Percentiles rank a stretch among this genome's conserved stretches.
These are phyloP conservation scores for Meteorus colon DNA, from an alignment of 2,888 invertebrate species.

Conservation along the genomic window DNA sequence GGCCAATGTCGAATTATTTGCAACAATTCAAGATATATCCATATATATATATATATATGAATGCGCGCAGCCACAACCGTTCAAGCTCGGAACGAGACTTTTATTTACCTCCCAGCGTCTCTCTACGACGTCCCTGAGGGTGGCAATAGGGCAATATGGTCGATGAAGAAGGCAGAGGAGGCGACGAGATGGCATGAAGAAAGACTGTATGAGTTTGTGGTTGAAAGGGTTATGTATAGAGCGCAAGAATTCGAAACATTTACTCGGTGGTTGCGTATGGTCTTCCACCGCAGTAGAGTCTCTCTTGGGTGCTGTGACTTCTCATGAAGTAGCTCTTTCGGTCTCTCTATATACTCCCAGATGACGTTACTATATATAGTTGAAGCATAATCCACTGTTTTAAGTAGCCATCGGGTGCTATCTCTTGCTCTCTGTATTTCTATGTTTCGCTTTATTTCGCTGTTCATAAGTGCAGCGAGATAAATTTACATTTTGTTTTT, in stretches of 20 bases:
- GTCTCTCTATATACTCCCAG: conserved; percentile 1
- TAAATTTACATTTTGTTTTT: background rate
- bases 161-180: background rate
- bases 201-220: background rate
- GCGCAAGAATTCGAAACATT: conserved; percentile 49
- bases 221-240: conserved; percentile 7
- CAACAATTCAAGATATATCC: background rate
- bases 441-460: background rate
- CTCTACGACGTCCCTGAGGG: conserved; percentile 4
- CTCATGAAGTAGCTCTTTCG: conserved; percentile 20
- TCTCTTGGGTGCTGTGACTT: conserved; percentile 18
- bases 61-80: background rate
- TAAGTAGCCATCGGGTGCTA: background rate
- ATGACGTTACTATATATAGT: background rate
- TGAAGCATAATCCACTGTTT: conserved; percentile 10
- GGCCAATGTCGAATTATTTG: background rate
- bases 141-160: conserved; percentile 9
- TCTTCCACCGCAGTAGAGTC: background rate
- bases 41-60: background rate
- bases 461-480: background rate
- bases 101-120: conserved; percentile 44
- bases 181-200: background rate
- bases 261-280: conserved; percentile 25
- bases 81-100: conserved; percentile 44
- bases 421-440: background rate